Evolutionary conservation across 2,797 vertebrate genomes (phyloP), one percentile per base, ranked within the genome.

Genomic region (Podarcis lilfordi): DNA sequence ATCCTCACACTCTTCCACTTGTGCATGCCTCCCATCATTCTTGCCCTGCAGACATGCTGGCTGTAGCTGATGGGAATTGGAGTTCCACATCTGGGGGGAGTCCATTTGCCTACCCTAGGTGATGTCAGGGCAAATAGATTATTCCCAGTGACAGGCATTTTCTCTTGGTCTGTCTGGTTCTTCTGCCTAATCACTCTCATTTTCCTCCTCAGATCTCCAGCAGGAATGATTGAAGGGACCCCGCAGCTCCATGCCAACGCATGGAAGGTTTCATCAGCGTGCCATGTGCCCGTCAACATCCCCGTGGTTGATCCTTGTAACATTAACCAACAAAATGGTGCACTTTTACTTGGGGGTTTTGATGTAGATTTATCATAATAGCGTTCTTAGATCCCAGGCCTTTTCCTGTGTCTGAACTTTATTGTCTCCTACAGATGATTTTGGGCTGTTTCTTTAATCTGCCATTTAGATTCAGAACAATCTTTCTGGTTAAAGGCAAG

Each of bases 151-250:
- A 68, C n/a, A 59, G 79, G 61, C 7, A 50, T 50, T 25, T 87
- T 75, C 19, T 45, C 29, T 27, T 74, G n/a, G 15, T 19, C 27
- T 55, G 8, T 17, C 40, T 72, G 3, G 10, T 66, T 75, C 71
- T 59, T 81, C 25, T 85, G n/a, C 77, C 80, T 72, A 71, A 85
- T 89, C 25, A 32, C 75, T 32, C 3, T 79, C 17, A 37, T 89
- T 80, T n/a, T 80, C 88, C 86, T 84, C 40, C 8, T 90, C 88
- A 99, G 99, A 61, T 99, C 98, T 94, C 99, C 99, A 71, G 98
- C 98, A 77, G 98, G 99, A 72, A 99, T 99, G 99, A 99, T 99
- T 90, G 99, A 99, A 97, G 99, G 98, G 23, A 99, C 99, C 0
- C 98, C 99, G 76, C 99, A 99, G 93, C 98, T 99, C 89, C 99